Evolutionary conservation across 2,888 invertebrate genomes (phyloP), one percentile per base, ranked within the genome.

Genomic region (Lampropteryx suffumata): DNA sequence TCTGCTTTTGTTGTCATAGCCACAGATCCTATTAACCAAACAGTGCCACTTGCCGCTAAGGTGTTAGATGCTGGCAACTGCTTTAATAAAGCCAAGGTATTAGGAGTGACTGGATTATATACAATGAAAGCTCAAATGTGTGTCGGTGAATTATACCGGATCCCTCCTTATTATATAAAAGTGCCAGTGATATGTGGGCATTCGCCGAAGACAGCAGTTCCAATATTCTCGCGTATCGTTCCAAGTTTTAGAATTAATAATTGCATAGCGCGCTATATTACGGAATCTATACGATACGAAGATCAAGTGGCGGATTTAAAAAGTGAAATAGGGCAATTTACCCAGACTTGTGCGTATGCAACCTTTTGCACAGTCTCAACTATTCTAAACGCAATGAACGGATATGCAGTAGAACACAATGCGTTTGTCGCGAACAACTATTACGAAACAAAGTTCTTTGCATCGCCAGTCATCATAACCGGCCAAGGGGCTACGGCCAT

Each of bases 291-390:
- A 29, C 37, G 50, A 27, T 32, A 28, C 6, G 33, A 39, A 2
- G 54, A 54, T 12, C 11, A 39, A 36, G 24, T 55, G 10, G 33
- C 54, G 10, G 14, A 11, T 12, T 30, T 49, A 6, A 51, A 44
- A 27, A 13, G 17, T 21, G 21, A 43, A 43, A 27, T 17, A 50
- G 29, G 21, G 44, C n/a, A 51, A 8, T 21, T 37, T 5, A 50
- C 46, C 3, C 41, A 47, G 3, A 47, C 50, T 26, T 46, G 49
- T 8, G 52, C 57, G 8, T 52, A 41, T 48, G 44, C 57, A 39
- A 56, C 51, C 43, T 51, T 53, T 58, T 62, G 21, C 46, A 50
- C 59, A 29, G 58, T 57, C 49, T 60, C 62, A 48, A 56, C 66
- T 40, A 50, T 57, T 46, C 59, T 59, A 28, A 29, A 42, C 6